phyloP scores from a whole-genome alignment of 2,888 invertebrate species.

The Caenorhabditis uteleia region DNA sequence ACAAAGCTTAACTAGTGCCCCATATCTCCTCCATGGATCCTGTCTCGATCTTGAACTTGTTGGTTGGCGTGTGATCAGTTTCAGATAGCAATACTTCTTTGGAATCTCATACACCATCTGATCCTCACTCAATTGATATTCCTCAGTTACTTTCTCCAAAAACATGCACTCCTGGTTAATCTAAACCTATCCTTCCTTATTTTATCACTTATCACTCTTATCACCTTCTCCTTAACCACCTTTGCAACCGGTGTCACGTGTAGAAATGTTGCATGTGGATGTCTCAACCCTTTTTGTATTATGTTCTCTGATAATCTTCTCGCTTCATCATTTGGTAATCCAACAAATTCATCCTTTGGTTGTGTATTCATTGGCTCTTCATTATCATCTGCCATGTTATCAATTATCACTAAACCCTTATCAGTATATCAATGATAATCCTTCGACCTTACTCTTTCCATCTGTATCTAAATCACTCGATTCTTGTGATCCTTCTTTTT shows the following conservation, averaged over 20 bases:
- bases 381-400: too few species aligned
- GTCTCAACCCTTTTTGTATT: conserved; percentile 2
- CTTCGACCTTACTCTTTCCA: too few species aligned
- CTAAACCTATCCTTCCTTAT: too few species aligned
- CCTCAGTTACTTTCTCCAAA: background rate
- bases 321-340: background rate
- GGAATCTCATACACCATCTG: conserved; percentile 21
- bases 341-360: background rate
- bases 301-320: background rate
- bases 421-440: too few species aligned
- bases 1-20: conserved; percentile 30
- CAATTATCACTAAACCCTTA: too few species aligned
- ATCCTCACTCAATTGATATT: background rate
- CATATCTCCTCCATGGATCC: conserved; percentile 36
- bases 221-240: conserved; percentile 1
- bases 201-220: too few species aligned
- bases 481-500: too few species aligned
- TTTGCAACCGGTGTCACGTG: conserved; percentile 3
- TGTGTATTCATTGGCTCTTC: background rate
- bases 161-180: background rate
- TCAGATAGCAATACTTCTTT: conserved; percentile 13
- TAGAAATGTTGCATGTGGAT: conserved; percentile 2
- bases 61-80: conserved; percentile 5
- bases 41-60: conserved; percentile 19
- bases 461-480: too few species aligned